Evolutionary conservation across 2,797 vertebrate species (phyloP).

Genomic region (Hipposideros larvatus): DNA sequence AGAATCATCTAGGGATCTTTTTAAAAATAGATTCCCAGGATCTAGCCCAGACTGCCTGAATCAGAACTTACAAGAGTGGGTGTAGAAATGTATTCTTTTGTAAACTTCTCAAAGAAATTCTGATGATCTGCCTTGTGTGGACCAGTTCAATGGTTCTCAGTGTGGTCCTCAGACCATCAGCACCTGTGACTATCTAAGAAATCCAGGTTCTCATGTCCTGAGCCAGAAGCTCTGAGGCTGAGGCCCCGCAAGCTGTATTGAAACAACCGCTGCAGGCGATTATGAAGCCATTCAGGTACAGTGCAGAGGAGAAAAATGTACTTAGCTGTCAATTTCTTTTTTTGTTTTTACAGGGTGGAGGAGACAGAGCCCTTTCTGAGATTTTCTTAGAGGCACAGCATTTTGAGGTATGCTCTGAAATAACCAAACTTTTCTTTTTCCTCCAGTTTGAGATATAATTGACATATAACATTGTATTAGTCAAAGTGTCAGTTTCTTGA

Average conservation of each 20-base stretch:
- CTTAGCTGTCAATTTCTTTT: not conserved
- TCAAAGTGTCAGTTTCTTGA: constrained; percentile 16
- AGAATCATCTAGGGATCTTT: not conserved
- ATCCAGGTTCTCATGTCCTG: not conserved
- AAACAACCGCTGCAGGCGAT: not conserved
- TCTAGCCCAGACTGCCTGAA: not conserved
- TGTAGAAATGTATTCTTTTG: not conserved
- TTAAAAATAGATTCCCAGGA: not conserved
- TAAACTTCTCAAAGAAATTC: not conserved
- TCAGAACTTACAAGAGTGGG: not conserved
- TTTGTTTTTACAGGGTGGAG: not conserved
- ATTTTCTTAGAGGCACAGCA: not conserved
- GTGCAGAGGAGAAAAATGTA: not conserved
- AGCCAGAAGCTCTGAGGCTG: not conserved
- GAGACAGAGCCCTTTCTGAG: not conserved
- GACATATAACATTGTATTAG: not conserved
- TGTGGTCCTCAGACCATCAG: not conserved
- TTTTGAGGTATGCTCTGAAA: not conserved
- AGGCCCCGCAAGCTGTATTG: not conserved
- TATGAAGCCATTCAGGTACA: not conserved
- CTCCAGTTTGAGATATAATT: not conserved
- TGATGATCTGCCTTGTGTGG: not conserved
- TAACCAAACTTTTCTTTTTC: not conserved
- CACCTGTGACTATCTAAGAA: not conserved
- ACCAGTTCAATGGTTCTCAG: not conserved